Base-by-base conservation (phyloP, 1,140 invertebrate genomes). In the Drosophila asahinai region DNA sequence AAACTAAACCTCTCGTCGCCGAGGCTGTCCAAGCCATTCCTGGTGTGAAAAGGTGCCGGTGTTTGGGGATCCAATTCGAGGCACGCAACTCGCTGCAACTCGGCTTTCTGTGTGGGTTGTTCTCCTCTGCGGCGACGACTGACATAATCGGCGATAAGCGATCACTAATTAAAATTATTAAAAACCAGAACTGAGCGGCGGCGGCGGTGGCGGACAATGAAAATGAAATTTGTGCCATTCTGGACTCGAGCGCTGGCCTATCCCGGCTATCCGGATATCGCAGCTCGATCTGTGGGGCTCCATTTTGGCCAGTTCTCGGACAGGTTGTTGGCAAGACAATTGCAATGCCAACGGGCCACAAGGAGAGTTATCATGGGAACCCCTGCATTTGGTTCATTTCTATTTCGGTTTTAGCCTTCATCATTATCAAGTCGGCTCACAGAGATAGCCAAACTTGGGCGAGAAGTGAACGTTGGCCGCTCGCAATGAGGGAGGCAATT, bases 281-380 rank as follows among this genome's bases (percentile, higher is more conserved):
- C 48, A 12, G 25, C 36, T 54, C 82, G 61, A 81, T 78, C 79
- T 67, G 47, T 40, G 62, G 63, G 63, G 66, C 51, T 75, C 84
- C 81, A 81, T 89, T 89, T 89, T 90, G 77, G 84, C 84, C 63
- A 59, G 66, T 79, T 67, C 62, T 66, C 47, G 61, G 83, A 89
- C 84, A 89, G 84, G 84, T 89, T 89, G 84, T 81, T 89, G 84
- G 84, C 84, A 89, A 89, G 84, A 89, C 84, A 89, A 89, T 86
- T 87, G 83, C 80, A 15, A 45, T 15, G 33, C 59, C 49, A 77
- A 62, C 61, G 63, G 78, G 33, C 33, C 33, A 12, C 33, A 36
- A 36, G 33, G 33, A 33, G 30, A 86, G 86, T 90, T 89, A 89
- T 89, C 84, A 89, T 89, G 84, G 77, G 84, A 89, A 87, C 68